A percentile compares a stretch with the other conserved stretches of the same genome.
These are phyloP conservation scores for Mixornis gularis DNA, from an alignment of 2,113 vertebrate genomes.

Conservation along the genomic window DNA sequence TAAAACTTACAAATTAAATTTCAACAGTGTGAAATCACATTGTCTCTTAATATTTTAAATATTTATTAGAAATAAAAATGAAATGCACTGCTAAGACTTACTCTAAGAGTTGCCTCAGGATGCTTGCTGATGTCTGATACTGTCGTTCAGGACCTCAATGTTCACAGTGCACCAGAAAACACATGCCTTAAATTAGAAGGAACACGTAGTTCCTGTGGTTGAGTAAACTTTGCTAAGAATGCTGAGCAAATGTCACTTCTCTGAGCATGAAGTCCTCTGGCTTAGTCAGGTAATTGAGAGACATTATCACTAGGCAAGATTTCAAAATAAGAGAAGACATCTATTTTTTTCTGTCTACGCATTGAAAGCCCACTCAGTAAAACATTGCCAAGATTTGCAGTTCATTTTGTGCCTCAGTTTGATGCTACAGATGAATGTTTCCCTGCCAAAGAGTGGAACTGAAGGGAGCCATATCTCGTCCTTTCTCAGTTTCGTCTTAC, in stretches of 20 bases:
- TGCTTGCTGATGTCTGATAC: neutral
- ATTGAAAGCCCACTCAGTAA: neutral
- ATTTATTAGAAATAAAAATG: neutral
- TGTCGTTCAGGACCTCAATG: neutral
- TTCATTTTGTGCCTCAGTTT: neutral
- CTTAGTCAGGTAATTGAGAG: neutral
- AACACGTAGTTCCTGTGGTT: accelerated
- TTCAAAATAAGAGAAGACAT: neutral
- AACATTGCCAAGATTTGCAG: neutral
- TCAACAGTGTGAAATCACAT: neutral
- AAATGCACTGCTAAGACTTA: neutral
- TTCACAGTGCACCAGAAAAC: neutral
- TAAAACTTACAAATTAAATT: neutral
- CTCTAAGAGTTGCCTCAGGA: neutral
- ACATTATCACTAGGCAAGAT: neutral
- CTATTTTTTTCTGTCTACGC: neutral
- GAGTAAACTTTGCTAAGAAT: neutral
- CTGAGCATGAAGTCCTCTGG: neutral
- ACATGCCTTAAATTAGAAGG: neutral
- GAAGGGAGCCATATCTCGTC: neutral
- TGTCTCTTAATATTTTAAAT: neutral
- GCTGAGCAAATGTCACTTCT: neutral
- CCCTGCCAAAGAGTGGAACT: neutral
- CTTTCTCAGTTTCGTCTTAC: neutral
- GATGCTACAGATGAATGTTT: neutral